phyloP scores from a whole-genome alignment of 2,888 invertebrate genomes.

The Andrena bicolor region DNA sequence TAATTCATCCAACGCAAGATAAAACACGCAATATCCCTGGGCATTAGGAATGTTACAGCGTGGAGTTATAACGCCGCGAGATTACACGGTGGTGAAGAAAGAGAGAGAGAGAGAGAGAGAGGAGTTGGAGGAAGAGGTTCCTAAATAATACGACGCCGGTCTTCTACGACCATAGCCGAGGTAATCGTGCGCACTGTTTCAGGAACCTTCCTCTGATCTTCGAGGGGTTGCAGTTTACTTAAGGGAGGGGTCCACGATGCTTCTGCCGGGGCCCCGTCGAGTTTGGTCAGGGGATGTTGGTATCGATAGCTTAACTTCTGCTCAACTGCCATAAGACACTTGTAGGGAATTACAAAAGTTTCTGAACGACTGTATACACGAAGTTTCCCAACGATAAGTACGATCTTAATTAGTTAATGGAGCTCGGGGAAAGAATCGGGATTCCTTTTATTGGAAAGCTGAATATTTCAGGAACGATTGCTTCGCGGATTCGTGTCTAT shows the following conservation, averaged over 20 bases:
- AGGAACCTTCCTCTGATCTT: slow-evolving; percentile 30
- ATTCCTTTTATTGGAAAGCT: no score
- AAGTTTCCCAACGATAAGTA: no score
- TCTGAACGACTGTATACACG: no score
- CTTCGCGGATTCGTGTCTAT: no score
- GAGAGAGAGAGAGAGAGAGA: neutral
- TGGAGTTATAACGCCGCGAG: slow-evolving; percentile 32
- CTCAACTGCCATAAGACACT: slow-evolving; percentile 4
- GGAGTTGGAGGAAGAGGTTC: slow-evolving; percentile 18
- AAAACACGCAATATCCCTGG: slow-evolving; percentile 50
- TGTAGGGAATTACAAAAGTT: no score
- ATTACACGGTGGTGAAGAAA: slow-evolving; percentile 38
- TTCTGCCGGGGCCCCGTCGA: slow-evolving; percentile 13
- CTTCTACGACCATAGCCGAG: slow-evolving; percentile 13
- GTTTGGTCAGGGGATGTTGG: neutral
- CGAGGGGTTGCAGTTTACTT: slow-evolving; percentile 34
- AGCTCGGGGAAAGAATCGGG: no score
- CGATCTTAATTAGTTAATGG: neutral
- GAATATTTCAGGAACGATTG: no score
- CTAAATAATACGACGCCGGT: slow-evolving; percentile 46
- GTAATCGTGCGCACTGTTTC: slow-evolving; percentile 40
- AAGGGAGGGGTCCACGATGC: slow-evolving; percentile 31
- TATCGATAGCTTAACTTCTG: slow-evolving; percentile 10
- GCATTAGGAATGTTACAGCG: slow-evolving; percentile 54
- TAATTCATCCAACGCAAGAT: slow-evolving; percentile 46